Evolutionary conservation across 2,888 invertebrate genomes (phyloP).

Genomic region (Amblyjoppa proteus): DNA sequence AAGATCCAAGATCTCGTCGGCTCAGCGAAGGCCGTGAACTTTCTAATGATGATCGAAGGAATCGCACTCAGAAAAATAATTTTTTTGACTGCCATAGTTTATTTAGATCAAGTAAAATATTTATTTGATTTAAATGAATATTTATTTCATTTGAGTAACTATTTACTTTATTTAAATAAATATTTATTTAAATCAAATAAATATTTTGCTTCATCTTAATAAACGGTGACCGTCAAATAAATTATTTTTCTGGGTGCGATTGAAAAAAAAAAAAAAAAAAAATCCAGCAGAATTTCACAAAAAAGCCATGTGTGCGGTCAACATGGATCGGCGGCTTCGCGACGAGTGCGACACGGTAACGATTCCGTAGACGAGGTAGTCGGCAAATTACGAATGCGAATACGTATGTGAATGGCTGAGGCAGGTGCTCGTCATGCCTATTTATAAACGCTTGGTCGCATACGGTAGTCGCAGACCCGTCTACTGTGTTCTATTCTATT

Average conservation of each 20-base stretch:
- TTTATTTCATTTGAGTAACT: no score
- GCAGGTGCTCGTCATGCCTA: slow-evolving; percentile 79
- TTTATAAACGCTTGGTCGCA: slow-evolving; percentile 66
- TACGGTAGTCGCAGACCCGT: slow-evolving; percentile 36
- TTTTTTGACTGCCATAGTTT: no score
- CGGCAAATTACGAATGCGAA: slow-evolving; percentile 67
- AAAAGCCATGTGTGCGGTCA: slow-evolving; percentile 28
- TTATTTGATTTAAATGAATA: no score
- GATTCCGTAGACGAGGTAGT: slow-evolving; percentile 44
- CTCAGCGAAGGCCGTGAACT: not conserved
- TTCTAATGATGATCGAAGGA: not conserved
- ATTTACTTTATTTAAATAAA: no score
- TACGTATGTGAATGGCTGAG: slow-evolving; percentile 77
- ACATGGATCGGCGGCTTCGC: slow-evolving; percentile 19
- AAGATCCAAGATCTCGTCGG: not conserved
- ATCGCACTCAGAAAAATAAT: not conserved
- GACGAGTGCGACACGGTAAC: slow-evolving; percentile 18
- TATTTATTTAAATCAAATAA: no score
- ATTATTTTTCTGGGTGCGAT: not conserved
- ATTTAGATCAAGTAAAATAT: no score
- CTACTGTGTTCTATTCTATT: slow-evolving; percentile 42
- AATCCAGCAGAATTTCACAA: not conserved
- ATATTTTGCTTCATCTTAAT: no score
- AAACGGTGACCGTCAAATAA: no score
- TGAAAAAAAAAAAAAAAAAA: not conserved